Conservation (phyloP, 2,113 vertebrate genomes). For the Cervus canadensis region DNA sequence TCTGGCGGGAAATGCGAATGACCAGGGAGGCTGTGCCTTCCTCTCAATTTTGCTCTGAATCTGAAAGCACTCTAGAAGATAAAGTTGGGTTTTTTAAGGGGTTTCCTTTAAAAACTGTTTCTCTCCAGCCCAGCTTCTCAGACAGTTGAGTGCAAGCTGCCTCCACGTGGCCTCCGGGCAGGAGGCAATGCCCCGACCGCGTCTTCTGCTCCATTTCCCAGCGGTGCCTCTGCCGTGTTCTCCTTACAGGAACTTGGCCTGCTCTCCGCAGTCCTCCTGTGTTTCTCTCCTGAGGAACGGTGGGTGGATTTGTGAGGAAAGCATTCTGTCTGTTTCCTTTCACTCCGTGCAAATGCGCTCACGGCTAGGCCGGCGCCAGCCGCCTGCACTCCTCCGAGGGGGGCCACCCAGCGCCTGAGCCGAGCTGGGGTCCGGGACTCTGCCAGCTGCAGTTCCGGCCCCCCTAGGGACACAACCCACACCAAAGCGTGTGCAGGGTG, state of each 20-base stretch:
- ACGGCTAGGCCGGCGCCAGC: not conserved
- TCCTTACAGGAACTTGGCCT: not conserved
- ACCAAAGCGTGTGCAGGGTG: rapidly evolving
- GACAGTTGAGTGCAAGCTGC: not conserved
- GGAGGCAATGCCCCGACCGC: not conserved
- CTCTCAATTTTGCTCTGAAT: not conserved
- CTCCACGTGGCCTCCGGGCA: not conserved
- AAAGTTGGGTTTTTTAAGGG: not conserved
- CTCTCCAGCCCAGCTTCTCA: not conserved
- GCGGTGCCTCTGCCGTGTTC: not conserved
- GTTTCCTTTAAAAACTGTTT: not conserved
- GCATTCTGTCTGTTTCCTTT: not conserved
- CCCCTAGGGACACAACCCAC: too few species aligned
- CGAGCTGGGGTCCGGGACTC: not conserved
- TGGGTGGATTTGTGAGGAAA: not conserved
- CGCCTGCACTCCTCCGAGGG: not conserved
- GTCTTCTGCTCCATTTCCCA: constrained; percentile 28
- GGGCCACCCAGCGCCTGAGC: not conserved
- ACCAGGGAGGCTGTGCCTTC: not conserved
- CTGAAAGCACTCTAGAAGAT: not conserved
- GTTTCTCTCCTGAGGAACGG: constrained; percentile 1
- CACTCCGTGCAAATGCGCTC: not conserved
- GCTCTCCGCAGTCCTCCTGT: not conserved
- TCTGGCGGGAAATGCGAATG: not conserved
- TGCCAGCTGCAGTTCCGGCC: not conserved